These are phyloP conservation scores for Gymnorhina tibicen DNA, from an alignment of 2,113 vertebrate species.

Conservation along the genomic window DNA sequence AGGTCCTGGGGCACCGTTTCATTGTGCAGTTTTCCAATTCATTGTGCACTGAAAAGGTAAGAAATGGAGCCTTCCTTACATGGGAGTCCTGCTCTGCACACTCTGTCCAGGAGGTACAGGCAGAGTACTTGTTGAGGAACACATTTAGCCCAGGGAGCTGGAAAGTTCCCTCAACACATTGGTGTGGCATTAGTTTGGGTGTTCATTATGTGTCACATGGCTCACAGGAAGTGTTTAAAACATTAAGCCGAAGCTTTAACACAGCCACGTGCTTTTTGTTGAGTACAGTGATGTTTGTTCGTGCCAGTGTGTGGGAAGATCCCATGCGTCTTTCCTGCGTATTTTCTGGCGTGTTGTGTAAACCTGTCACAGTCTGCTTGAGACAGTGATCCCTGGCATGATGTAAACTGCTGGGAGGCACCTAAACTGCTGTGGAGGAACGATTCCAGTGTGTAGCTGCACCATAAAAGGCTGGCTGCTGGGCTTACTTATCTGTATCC, in stretches of 20 bases:
- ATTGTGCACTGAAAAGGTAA: neutral
- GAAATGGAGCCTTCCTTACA: neutral
- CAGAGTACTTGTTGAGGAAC: neutral
- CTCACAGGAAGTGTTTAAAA: neutral
- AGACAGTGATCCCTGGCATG: neutral
- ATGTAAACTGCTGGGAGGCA: neutral
- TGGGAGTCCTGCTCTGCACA: neutral
- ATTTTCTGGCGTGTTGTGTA: neutral
- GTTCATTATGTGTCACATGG: neutral
- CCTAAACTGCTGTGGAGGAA: neutral
- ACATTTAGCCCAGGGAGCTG: neutral
- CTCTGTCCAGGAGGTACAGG: neutral
- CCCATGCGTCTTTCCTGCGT: accelerated
- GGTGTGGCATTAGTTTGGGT: neutral
- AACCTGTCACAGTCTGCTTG: neutral
- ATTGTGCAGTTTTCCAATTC: neutral
- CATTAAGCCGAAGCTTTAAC: neutral
- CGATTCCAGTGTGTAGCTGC: neutral
- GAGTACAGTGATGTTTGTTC: neutral
- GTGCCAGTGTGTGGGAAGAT: neutral
- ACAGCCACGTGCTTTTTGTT: neutral
- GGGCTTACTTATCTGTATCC: neutral
- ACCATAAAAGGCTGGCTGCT: neutral
- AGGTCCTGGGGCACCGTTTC: neutral
- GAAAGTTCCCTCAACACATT: neutral